Conservation (phyloP, 2,797 vertebrate genomes). For the Sebastes cheni region DNA sequence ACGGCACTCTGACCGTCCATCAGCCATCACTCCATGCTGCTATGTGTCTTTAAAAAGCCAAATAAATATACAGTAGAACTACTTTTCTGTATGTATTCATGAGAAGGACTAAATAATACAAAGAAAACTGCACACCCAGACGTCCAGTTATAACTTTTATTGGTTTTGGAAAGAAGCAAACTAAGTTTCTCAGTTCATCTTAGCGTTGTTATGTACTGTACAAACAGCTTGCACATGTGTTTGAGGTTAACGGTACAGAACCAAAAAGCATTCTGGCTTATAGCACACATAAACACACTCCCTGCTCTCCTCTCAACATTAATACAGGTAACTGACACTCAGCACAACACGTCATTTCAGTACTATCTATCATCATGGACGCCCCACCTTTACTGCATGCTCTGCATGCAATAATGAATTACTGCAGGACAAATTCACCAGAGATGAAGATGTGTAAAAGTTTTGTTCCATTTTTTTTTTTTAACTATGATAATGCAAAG, state of each 20-base stretch:
- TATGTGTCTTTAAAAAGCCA: not conserved
- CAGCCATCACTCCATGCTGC: not conserved
- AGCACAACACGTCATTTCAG: conserved; percentile 70
- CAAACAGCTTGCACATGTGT: conserved; percentile 82
- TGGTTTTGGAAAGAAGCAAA: conserved; percentile 87
- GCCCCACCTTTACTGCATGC: conserved; percentile 55
- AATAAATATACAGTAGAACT: not conserved
- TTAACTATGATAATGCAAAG: conserved; percentile 1
- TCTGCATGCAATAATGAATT: conserved; percentile 51
- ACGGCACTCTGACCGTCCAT: not conserved
- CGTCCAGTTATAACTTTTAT: conserved; percentile 83
- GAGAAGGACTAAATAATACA: not conserved
- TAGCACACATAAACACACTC: conserved; percentile 67
- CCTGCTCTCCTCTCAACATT: conserved; percentile 62
- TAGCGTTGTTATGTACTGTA: conserved; percentile 77
- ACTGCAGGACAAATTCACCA: conserved; percentile 46
- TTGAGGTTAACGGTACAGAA: conserved; percentile 77
- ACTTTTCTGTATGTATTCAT: not conserved
- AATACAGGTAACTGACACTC: conserved; percentile 56
- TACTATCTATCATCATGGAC: conserved; percentile 41
- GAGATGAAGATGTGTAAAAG: conserved; percentile 36
- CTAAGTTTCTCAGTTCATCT: conserved; percentile 78
- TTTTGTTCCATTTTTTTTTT: conserved; percentile 11
- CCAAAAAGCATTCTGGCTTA: conserved; percentile 74
- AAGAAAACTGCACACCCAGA: conserved; percentile 11